These are phyloP conservation scores for Heterotis niloticus DNA, from an alignment of 2,113 vertebrate genomes.

Conservation along the genomic window DNA sequence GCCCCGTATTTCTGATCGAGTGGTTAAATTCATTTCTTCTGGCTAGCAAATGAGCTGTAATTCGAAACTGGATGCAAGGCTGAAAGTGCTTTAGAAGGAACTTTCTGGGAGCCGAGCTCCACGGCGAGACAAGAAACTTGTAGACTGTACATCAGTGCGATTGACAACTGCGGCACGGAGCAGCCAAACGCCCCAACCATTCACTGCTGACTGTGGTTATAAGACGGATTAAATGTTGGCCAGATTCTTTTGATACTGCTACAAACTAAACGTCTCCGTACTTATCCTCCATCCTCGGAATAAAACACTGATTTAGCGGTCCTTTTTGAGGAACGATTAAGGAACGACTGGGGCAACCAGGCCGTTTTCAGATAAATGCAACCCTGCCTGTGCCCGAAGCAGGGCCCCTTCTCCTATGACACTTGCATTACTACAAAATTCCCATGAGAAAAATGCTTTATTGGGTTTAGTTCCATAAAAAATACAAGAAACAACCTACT, in stretches of 20 bases:
- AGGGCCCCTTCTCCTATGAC: background rate
- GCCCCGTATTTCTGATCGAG: too few relatives aligned
- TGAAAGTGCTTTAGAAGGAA: background rate
- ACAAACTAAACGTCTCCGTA: too few relatives aligned
- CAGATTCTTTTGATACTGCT: too few relatives aligned
- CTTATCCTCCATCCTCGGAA: background rate
- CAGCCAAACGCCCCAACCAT: too few relatives aligned
- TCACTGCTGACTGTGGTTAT: too few relatives aligned
- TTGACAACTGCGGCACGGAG: too few relatives aligned
- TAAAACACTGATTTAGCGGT: background rate
- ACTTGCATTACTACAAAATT: background rate
- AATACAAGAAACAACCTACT: background rate
- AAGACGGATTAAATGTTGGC: too few relatives aligned
- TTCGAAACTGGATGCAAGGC: background rate
- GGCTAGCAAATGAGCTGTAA: background rate
- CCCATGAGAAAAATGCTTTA: background rate
- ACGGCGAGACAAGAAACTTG: background rate
- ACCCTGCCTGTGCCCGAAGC: background rate
- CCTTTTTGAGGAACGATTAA: too few relatives aligned
- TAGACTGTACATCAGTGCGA: too few relatives aligned
- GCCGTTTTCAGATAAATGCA: too few relatives aligned
- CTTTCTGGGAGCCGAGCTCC: background rate
- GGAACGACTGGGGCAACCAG: too few relatives aligned
- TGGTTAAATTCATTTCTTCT: background rate
- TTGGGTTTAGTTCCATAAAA: constrained; percentile 2